Conservation (phyloP, 2,888 invertebrate genomes). For the Epistrophella euchroma region DNA sequence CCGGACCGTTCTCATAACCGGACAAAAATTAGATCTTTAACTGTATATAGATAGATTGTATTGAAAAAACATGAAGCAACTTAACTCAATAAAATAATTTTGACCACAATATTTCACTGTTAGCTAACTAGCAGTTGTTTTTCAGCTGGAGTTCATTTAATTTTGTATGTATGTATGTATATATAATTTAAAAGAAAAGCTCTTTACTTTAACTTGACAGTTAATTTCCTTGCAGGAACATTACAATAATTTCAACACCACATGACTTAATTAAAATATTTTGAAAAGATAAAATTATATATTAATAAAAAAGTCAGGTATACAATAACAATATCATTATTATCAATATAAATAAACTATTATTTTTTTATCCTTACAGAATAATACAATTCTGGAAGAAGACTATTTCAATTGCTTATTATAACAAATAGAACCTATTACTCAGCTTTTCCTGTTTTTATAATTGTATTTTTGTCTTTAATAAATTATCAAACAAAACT, state of each 20-base stretch:
- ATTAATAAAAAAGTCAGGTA: conserved; percentile 76
- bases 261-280: conserved; percentile 23
- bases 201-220: conserved; percentile 31
- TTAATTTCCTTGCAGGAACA: conserved; percentile 1
- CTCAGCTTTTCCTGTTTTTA: conserved; percentile 55
- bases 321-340: conserved; percentile 71
- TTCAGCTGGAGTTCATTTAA: neutral
- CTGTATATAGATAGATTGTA: too few species aligned
- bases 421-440: conserved; percentile 67
- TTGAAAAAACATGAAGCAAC: too few species aligned
- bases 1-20: too few species aligned
- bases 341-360: conserved; percentile 48
- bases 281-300: conserved; percentile 42
- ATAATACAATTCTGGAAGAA: conserved; percentile 36
- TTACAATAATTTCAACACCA: conserved; percentile 12
- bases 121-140: neutral
- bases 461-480: conserved; percentile 53
- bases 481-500: conserved; percentile 76
- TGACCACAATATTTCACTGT: neutral
- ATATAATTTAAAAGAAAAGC: too few species aligned
- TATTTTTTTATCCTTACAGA: conserved; percentile 40
- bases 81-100: too few species aligned
- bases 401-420: conserved; percentile 47
- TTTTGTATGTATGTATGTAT: too few species aligned
- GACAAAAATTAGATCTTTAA: too few species aligned